These are phyloP conservation scores for Sminthurides aquaticus DNA, from an alignment of 2,888 invertebrate species.

Conservation along the genomic window DNA sequence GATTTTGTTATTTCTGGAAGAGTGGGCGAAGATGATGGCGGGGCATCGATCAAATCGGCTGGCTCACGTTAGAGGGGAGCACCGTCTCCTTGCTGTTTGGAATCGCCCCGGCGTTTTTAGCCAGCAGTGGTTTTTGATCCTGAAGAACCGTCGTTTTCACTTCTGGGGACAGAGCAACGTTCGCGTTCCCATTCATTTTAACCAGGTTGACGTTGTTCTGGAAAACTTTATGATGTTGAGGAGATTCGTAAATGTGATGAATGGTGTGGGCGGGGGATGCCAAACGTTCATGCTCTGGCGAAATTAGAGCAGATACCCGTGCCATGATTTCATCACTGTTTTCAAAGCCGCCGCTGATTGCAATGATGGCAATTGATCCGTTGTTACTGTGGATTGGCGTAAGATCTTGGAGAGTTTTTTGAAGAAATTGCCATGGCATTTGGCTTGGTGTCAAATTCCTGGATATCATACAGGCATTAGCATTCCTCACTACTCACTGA, in stretches of 20 bases:
- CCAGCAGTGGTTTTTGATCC: too few relatives aligned
- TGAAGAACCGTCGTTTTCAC: too few relatives aligned
- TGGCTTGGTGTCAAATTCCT: slow-evolving; percentile 41
- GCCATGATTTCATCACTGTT: background rate
- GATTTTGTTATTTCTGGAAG: slow-evolving; percentile 34
- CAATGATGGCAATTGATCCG: slow-evolving; percentile 24
- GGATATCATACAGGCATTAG: too few relatives aligned
- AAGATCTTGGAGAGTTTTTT: slow-evolving; percentile 41
- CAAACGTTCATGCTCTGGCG: background rate
- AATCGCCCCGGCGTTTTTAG: background rate
- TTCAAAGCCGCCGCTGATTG: background rate
- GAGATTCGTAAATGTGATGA: background rate
- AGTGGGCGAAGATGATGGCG: slow-evolving; percentile 32
- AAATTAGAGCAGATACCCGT: background rate
- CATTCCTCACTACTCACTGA: too few relatives aligned
- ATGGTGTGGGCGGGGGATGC: too few relatives aligned
- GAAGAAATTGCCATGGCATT: slow-evolving; percentile 41
- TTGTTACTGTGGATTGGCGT: slow-evolving; percentile 37
- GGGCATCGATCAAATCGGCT: slow-evolving; percentile 20
- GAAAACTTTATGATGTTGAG: too few relatives aligned
- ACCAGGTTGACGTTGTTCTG: background rate
- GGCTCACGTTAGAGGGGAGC: too few relatives aligned
- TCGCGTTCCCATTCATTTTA: background rate
- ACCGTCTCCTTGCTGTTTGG: too few relatives aligned
- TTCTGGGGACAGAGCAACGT: too few relatives aligned